Percentiles rank a stretch among this genome's conserved stretches.
Evolutionary conservation across 1,140 invertebrate genomes (phyloP).

Genomic region (Sinonovacula constricta): DNA sequence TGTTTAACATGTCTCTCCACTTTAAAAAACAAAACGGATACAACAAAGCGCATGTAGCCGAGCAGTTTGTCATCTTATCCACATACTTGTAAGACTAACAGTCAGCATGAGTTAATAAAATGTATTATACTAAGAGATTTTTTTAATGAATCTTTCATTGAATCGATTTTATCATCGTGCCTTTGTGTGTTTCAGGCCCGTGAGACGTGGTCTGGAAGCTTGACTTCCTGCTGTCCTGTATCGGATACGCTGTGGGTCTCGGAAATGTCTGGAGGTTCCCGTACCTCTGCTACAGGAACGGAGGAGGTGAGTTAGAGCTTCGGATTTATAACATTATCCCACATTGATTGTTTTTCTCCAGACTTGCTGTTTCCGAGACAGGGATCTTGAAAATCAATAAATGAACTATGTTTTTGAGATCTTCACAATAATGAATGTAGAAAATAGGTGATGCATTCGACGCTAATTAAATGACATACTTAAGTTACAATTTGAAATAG

Average conservation of each 20-base stretch:
- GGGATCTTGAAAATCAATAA: not conserved
- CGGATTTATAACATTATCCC: not conserved
- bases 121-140: too few relatives aligned
- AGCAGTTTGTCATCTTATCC: too few relatives aligned
- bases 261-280: too few relatives aligned
- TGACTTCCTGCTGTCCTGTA: slow-evolving; percentile 47
- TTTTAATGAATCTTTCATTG: too few relatives aligned
- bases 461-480: slow-evolving; percentile 79
- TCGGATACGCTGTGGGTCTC: slow-evolving; percentile 44
- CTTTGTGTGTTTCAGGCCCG: not conserved
- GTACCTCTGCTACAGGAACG: slow-evolving; percentile 52
- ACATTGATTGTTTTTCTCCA: not conserved
- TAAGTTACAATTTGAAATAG: slow-evolving; percentile 79
- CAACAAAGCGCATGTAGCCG: too few relatives aligned
- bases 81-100: too few relatives aligned
- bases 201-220: slow-evolving; percentile 27
- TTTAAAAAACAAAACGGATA: too few relatives aligned
- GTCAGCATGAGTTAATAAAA: too few relatives aligned
- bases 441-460: not conserved
- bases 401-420: not conserved
- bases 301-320: slow-evolving; percentile 22
- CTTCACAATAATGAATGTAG: not conserved
- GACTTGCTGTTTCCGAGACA: not conserved
- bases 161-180: too few relatives aligned
- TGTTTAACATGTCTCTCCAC: too few relatives aligned